Evolutionary conservation across 2,888 invertebrate species (phyloP).

Genomic region (Prenolepis imparis): DNA sequence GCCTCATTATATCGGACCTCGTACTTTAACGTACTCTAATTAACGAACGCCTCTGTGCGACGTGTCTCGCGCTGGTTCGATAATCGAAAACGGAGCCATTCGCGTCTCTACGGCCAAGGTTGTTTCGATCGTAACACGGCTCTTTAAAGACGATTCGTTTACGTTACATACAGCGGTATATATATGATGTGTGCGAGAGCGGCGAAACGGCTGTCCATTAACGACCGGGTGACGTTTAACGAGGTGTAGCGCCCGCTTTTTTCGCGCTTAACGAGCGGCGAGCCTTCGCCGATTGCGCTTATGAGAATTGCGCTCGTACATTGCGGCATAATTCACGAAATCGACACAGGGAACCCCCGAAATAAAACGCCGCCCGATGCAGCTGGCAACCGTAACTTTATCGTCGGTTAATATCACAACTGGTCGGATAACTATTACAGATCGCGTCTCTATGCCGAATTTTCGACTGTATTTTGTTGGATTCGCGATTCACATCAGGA

Average conservation of each 20-base stretch:
- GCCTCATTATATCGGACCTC: not conserved
- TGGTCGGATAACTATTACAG: conserved; percentile 1
- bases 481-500: not conserved
- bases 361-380: conserved; percentile 18
- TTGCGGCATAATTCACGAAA: conserved; percentile 19
- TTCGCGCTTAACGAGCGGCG: conserved; percentile 13
- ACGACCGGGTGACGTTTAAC: conserved; percentile 38
- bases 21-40: conserved; percentile 14
- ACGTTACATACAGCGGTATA: not conserved
- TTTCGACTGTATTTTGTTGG: not conserved
- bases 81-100: conserved; percentile 26
- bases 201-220: conserved; percentile 38
- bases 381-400: not conserved
- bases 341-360: not conserved
- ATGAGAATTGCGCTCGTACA: conserved; percentile 10
- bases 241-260: conserved; percentile 24
- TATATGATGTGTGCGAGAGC: not conserved
- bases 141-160: conserved; percentile 50
- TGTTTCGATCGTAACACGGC: conserved; percentile 22
- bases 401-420: conserved; percentile 21
- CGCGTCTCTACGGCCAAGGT: conserved; percentile 42
- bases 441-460: not conserved
- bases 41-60: conserved; percentile 26
- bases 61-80: not conserved
- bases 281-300: conserved; percentile 11